phyloP scores from a whole-genome alignment of 1,140 invertebrate genomes.

The Zaprionus nigranus region DNA sequence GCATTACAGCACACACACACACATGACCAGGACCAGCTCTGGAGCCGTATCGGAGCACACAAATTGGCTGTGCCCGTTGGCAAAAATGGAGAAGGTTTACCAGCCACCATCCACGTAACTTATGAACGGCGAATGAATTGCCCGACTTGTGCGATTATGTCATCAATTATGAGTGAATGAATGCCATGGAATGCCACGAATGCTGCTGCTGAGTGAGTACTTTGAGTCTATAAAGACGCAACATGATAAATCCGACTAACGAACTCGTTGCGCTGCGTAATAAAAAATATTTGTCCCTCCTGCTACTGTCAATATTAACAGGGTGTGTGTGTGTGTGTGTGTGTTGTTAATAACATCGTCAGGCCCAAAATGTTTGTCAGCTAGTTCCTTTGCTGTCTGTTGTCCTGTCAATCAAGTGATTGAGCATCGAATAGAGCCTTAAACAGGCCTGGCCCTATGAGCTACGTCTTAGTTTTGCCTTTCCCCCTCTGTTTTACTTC shows the following conservation, averaged over 20 bases:
- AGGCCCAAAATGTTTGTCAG: constrained; percentile 43
- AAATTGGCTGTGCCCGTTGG: background rate
- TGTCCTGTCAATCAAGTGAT: constrained; percentile 68
- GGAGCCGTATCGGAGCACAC: background rate
- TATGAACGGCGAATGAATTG: constrained; percentile 35
- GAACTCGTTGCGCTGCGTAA: constrained; percentile 26
- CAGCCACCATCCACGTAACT: constrained; percentile 7
- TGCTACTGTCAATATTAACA: constrained; percentile 1
- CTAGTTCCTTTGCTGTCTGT: constrained; percentile 44
- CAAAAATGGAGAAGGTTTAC: background rate
- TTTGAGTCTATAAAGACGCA: background rate
- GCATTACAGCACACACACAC: constrained; percentile 32
- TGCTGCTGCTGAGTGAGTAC: constrained; percentile 9
- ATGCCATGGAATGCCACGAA: background rate
- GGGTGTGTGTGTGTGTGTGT: constrained; percentile 6
- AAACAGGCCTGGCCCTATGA: constrained; percentile 1
- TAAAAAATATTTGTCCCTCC: constrained; percentile 21
- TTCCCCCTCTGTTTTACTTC: background rate
- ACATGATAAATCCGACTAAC: constrained; percentile 7
- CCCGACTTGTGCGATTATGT: constrained; percentile 32
- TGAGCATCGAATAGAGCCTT: constrained; percentile 52
- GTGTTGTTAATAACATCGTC: constrained; percentile 40
- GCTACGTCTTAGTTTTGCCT: constrained; percentile 9
- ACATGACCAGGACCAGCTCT: background rate
- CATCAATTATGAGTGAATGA: constrained; percentile 15